Evolutionary conservation across 2,113 vertebrate genomes (phyloP).

Genomic region (Porphyrio hochstetteri): DNA sequence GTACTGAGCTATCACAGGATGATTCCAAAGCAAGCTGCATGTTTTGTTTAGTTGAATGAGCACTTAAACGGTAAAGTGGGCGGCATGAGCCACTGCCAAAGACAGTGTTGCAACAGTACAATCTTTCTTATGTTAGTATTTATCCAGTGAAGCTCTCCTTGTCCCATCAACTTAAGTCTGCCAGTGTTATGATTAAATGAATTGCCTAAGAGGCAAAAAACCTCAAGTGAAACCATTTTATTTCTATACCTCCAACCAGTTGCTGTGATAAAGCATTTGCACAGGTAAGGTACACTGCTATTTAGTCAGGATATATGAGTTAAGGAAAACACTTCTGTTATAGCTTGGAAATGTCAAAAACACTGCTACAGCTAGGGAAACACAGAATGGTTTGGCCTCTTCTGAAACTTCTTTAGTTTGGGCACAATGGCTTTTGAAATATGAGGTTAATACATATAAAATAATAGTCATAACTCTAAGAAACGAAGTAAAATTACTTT

Average conservation of each 20-base stretch:
- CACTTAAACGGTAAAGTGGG: not conserved
- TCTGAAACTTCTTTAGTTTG: not conserved
- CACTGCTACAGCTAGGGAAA: not conserved
- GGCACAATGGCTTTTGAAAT: not conserved
- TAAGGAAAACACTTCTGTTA: not conserved
- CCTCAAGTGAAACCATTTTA: not conserved
- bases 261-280: not conserved
- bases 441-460: not conserved
- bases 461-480: not conserved
- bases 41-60: not conserved
- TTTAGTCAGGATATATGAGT: not conserved
- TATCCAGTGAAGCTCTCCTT: not conserved
- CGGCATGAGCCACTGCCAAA: not conserved
- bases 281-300: not conserved
- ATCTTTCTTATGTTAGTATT: not conserved
- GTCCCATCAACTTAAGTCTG: not conserved
- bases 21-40: not conserved
- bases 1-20: not conserved
- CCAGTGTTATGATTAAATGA: not conserved
- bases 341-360: not conserved
- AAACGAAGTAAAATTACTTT: not conserved
- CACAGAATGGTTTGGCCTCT: rapidly evolving
- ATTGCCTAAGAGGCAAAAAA: not conserved
- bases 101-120: not conserved
- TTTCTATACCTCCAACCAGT: not conserved